Evolutionary conservation across 2,797 vertebrate species (phyloP).

Genomic region (Melanotaenia nigrans): DNA sequence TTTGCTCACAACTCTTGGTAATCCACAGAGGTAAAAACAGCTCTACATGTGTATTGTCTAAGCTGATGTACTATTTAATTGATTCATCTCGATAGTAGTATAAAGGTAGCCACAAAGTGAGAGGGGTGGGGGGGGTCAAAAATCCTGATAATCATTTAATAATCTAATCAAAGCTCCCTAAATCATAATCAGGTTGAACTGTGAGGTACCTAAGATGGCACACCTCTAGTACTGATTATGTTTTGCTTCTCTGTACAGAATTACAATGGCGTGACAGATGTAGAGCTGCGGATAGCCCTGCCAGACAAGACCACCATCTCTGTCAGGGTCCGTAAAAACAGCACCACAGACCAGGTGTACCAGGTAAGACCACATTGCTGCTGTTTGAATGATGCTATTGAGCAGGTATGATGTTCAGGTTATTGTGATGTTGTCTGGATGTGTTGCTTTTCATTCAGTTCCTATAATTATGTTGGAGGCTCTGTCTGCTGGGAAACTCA

Average conservation of each 20-base stretch:
- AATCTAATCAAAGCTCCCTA: no score
- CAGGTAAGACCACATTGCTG: constrained; percentile 82
- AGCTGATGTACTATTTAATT: no score
- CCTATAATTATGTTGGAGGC: not conserved
- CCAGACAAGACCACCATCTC: constrained; percentile 93
- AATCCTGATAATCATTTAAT: no score
- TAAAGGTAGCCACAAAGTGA: no score
- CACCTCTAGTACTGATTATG: constrained; percentile 1
- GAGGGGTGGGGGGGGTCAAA: no score
- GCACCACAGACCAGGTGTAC: constrained; percentile 97
- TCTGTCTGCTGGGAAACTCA: not conserved
- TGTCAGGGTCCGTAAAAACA: constrained; percentile 94
- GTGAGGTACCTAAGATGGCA: no score
- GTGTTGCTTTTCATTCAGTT: not conserved
- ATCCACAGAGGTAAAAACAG: constrained; percentile 6
- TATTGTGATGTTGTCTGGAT: not conserved
- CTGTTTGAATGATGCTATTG: not conserved
- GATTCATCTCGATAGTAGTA: no score
- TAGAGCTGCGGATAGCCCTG: constrained; percentile 93
- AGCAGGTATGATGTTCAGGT: not conserved
- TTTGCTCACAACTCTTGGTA: not conserved
- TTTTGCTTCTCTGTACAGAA: constrained; percentile 80
- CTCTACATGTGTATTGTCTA: not conserved
- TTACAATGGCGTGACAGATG: constrained; percentile 94
- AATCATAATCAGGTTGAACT: no score